phyloP scores from a whole-genome alignment of 2,797 vertebrate genomes.

The Tadarida brasiliensis region DNA sequence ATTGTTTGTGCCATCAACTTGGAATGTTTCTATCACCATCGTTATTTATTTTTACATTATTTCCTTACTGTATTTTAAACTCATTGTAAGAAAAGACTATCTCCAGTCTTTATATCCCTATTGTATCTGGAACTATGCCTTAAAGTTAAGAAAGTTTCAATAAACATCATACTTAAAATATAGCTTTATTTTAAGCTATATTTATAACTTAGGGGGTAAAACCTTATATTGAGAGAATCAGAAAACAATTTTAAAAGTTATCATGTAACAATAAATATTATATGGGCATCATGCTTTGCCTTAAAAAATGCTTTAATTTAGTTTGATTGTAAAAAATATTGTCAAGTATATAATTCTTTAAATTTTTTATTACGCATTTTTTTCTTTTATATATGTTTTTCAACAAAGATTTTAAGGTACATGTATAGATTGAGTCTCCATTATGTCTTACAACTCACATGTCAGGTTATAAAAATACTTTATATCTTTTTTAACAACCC shows the following conservation, averaged over 20 bases:
- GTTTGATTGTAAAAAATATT: background rate
- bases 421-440: background rate
- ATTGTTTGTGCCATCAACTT: background rate
- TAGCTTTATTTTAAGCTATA: background rate
- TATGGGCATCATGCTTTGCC: background rate
- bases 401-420: background rate
- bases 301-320: background rate
- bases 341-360: background rate
- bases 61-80: constrained; percentile 20
- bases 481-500: background rate
- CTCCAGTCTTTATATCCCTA: background rate
- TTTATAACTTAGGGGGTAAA: background rate
- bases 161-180: background rate
- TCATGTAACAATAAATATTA: background rate
- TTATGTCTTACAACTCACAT: background rate
- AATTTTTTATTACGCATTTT: background rate
- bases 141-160: background rate
- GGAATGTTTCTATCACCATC: background rate
- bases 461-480: background rate
- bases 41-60: background rate
- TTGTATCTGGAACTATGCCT: background rate
- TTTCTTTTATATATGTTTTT: background rate
- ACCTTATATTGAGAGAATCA: background rate
- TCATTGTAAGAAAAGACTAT: background rate
- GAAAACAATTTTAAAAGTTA: background rate